A percentile compares a stretch with the other conserved stretches of the same genome.
These are phyloP conservation scores for Etia nguti DNA, from an alignment of 2,113 vertebrate species.

Conservation along the genomic window DNA sequence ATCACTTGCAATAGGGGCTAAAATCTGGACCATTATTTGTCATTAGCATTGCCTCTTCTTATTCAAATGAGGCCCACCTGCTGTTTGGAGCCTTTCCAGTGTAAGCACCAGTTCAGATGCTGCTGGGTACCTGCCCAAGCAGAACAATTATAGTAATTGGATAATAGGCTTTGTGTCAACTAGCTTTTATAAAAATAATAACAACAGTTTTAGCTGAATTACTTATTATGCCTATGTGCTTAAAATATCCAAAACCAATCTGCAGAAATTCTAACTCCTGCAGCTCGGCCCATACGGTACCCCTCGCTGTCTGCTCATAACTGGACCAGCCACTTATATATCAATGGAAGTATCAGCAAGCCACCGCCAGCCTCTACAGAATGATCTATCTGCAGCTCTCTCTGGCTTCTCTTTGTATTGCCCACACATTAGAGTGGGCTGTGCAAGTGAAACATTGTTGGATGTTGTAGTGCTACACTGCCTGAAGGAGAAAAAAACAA, in stretches of 20 bases:
- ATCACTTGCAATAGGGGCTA: not conserved
- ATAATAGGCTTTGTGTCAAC: not conserved
- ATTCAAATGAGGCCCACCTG: conserved; percentile 3
- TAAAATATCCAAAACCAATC: not conserved
- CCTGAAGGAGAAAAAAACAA: conserved; percentile 17
- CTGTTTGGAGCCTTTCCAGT: not conserved
- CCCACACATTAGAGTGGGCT: conserved; percentile 61
- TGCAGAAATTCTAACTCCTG: not conserved
- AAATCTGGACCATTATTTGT: not conserved
- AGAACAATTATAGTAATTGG: not conserved
- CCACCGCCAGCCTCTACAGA: not conserved
- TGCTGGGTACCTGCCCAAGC: not conserved
- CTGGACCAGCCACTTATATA: not conserved
- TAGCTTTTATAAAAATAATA: not conserved
- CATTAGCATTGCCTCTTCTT: not conserved
- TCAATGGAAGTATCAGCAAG: not conserved
- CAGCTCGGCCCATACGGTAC: not conserved
- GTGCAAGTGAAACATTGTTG: conserved; percentile 12
- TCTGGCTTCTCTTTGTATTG: not conserved
- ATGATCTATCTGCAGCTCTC: conserved; percentile 15
- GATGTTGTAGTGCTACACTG: not conserved
- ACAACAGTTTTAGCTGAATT: not conserved
- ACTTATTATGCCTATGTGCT: not conserved
- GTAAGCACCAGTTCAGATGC: not conserved
- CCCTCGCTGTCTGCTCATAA: not conserved